These are phyloP conservation scores for Sebastes schlegelii DNA, from an alignment of 2,113 vertebrate genomes.

Conservation along the genomic window DNA sequence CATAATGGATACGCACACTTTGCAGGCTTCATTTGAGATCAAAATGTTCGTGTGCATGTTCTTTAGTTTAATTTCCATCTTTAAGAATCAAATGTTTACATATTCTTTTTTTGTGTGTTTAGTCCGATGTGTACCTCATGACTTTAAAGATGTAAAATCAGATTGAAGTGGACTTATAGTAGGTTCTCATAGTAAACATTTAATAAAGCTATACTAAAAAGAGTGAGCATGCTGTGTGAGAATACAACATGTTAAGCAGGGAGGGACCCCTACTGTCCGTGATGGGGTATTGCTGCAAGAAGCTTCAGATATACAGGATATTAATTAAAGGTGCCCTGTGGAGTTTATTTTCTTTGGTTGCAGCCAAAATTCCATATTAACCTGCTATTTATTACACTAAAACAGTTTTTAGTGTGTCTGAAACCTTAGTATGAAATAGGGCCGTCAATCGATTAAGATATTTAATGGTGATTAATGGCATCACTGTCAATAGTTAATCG, in stretches of 20 bases:
- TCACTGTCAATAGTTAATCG: too few species aligned
- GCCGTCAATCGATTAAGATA: too few species aligned
- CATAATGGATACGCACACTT: neutral
- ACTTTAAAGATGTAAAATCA: neutral
- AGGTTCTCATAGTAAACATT: neutral
- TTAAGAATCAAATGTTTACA: neutral
- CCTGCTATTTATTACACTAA: too few species aligned
- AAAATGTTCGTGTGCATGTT: neutral
- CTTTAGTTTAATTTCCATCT: neutral
- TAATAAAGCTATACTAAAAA: neutral
- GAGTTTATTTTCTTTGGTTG: neutral
- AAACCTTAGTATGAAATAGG: too few species aligned
- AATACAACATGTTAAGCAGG: constrained; percentile 14
- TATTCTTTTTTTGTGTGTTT: neutral
- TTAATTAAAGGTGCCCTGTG: neutral
- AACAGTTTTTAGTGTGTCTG: too few species aligned
- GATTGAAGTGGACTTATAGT: neutral
- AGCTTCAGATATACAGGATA: neutral
- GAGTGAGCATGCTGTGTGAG: neutral
- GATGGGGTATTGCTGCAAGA: constrained; percentile 33
- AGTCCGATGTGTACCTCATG: neutral
- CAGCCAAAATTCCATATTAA: too few species aligned
- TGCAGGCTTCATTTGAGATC: neutral
- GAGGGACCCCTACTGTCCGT: constrained; percentile 75
- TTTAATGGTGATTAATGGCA: too few species aligned